Base-by-base conservation (phyloP, 1,140 invertebrate species). In the Danaus plexippus region DNA sequence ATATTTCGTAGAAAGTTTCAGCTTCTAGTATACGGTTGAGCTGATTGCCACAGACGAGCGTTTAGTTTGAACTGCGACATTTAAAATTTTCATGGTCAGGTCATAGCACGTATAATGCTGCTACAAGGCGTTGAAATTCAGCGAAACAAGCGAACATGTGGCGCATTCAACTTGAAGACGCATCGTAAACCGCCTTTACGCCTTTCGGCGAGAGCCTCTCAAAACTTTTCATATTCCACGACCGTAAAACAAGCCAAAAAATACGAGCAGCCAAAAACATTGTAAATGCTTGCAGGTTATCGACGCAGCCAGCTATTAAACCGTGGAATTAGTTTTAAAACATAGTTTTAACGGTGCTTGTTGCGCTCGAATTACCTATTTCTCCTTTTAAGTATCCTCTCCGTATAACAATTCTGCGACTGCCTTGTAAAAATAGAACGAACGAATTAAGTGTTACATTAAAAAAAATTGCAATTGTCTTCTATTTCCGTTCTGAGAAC, bases 141-240 rank as follows among this genome's bases (percentile, higher is more conserved):
- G 64, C 68, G 65, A 71, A 70, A 79, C 72, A 75, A 72, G 77
- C 69, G 64, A 83, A 77, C 77, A 79, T 83, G 79, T 82, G 75
- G 77, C 77, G 79, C 75, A 75, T 83, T 77, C 77, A 67, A 71
- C 71, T 73, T 71, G 76, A 87, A 87, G 81, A 87, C 79, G 81
- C 81, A 69, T 87, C 84, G 81, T 87, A 87, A 87, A 87, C 73
- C 81, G 74, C 73, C 73, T 87, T 87, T 83, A 87, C 81, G 83
- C 77, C 75, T 72, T 73, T 72, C 75, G 64, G 61, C 71, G 77
- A 80, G 75, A 82, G 80, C 75, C 78, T 76, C 80, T 83, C 81
- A 74, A 82, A 87, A 87, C 77, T 87, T 87, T 87, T 87, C 84
- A 87, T 87, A 87, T 87, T 87, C 76, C 73, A 68, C 73, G 72